phyloP scores from a whole-genome alignment of 2,797 vertebrate species.

The Pipistrellus kuhlii region DNA sequence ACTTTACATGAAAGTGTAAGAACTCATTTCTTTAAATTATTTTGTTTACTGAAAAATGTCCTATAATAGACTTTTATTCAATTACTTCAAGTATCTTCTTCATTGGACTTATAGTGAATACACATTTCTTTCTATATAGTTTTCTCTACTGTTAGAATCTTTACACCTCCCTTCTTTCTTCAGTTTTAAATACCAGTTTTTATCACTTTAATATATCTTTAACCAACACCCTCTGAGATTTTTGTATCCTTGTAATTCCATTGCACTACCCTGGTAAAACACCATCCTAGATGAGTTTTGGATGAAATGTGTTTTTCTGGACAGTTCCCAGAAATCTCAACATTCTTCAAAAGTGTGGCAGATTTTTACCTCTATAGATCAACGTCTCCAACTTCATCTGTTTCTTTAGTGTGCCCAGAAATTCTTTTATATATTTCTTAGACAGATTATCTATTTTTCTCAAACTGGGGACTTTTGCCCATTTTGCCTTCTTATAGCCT shows the following conservation, averaged over 20 bases:
- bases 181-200: background rate
- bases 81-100: background rate
- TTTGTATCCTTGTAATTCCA: background rate
- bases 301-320: background rate
- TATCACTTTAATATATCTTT: background rate
- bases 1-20: background rate
- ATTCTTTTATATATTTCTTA: background rate
- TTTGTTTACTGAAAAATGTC: conserved; percentile 25
- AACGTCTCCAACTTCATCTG: background rate
- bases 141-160: background rate
- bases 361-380: background rate
- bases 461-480: background rate
- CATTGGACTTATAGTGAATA: background rate
- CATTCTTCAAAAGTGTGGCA: background rate
- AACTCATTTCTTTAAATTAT: background rate
- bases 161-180: background rate
- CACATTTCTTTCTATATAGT: background rate
- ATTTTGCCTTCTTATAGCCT: background rate
- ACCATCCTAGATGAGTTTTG: background rate
- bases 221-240: background rate
- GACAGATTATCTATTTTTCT: background rate
- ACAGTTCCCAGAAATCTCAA: background rate
- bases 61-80: background rate
- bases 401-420: background rate
- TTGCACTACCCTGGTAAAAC: background rate